Conservation (phyloP, 2,113 vertebrate species). For the Megaceryle torquata region DNA sequence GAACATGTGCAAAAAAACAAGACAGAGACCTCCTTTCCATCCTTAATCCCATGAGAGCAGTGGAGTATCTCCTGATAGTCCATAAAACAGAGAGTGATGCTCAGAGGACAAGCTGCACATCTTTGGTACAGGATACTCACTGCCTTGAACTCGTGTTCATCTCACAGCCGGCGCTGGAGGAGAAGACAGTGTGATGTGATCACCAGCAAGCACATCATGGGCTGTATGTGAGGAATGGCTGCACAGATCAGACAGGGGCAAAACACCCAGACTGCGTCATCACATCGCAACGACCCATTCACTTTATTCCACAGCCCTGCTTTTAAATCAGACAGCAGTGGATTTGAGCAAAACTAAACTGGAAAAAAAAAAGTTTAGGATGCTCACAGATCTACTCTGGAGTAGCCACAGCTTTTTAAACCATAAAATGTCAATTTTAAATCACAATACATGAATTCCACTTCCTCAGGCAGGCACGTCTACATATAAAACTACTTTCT, state of each 20-base stretch:
- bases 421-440: neutral
- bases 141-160: neutral
- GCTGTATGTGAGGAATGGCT: neutral
- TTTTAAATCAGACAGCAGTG: neutral
- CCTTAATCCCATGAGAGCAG: neutral
- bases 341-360: neutral
- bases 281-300: rapidly evolving
- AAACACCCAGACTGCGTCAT: neutral
- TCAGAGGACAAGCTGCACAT: neutral
- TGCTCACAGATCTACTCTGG: neutral
- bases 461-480: neutral
- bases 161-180: neutral
- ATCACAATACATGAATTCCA: neutral
- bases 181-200: neutral
- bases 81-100: neutral
- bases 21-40: neutral
- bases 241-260: neutral
- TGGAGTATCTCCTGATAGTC: neutral
- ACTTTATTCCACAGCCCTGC: neutral
- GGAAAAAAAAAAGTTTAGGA: neutral
- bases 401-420: neutral
- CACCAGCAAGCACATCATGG: neutral
- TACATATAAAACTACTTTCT: neutral
- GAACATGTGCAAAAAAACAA: neutral
- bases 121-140: neutral